Conservation (phyloP, 2,888 invertebrate species). For the Thereva nobilitata region DNA sequence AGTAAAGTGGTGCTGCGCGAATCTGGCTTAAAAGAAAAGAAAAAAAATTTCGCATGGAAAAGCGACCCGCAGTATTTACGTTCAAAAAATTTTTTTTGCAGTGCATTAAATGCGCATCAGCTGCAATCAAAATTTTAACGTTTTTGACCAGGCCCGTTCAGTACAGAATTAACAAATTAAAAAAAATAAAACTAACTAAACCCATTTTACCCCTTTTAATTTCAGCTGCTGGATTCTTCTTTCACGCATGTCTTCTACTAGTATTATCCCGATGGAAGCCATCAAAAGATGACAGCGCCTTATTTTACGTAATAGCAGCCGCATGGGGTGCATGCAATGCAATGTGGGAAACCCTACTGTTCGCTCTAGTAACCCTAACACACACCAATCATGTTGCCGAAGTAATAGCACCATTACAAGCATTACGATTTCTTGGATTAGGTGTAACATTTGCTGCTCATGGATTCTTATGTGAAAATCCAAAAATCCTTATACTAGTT, state of each 20-base stretch:
- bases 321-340: conserved; percentile 88
- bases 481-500: conserved; percentile 55
- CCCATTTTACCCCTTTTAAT: background rate
- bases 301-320: conserved; percentile 81
- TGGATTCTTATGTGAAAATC: conserved; percentile 63
- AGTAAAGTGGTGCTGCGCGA: no score
- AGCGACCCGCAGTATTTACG: no score
- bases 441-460: conserved; percentile 68
- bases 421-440: conserved; percentile 66
- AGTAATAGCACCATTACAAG: conserved; percentile 61
- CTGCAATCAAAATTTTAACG: no score
- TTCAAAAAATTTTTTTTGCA: no score
- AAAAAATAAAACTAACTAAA: no score
- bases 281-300: conserved; percentile 76
- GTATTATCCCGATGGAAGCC: conserved; percentile 80
- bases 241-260: conserved; percentile 76
- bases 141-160: no score
- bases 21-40: no score
- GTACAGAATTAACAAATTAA: no score
- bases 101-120: no score
- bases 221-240: conserved; percentile 76
- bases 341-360: conserved; percentile 75
- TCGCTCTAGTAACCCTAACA: conserved; percentile 56
- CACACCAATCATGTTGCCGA: conserved; percentile 56
- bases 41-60: no score